Evolutionary conservation across 35 echinoderm and acorn worm species (phyloP), one percentile per base, ranked within the genome.

Genomic region (Chiridota heheva): DNA sequence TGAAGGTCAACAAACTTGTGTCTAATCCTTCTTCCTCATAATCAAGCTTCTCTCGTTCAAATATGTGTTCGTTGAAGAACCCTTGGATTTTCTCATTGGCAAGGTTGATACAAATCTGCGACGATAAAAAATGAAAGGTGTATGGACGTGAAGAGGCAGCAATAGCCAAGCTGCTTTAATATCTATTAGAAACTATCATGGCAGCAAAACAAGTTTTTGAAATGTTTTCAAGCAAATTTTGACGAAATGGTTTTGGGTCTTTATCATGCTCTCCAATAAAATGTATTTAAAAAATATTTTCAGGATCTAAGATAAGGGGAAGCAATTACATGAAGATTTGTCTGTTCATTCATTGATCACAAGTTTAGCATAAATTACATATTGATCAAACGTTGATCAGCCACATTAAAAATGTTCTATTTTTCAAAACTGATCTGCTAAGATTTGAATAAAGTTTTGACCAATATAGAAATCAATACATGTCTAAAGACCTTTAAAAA

Each of bases 1-100:
- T 98, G 63, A 85, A 98, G 57, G 81, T 78, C 47, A 98, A 87
- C 25, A 40, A 66, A 29, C 72, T 82, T 38, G 89, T 74, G 3
- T 72, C 55, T 42, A 98, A 84, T 10, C 94, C 94, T 77, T 98
- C 89, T 31, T 48, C 58, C 64, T 91, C 89, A 57, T 89, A 98
- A 6, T 98, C 95, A 25, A 84, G 78, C 44, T 89, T 90, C 49
- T 98, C 95, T 63, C 70, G 51, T 56, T 83, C 63, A 46, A 98
- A 98, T 24, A 98, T 87, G 62, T 98, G 89, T 63, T 91, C 89
- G 44, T 98, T 98, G 74, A 98, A 98, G 74, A 84, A 98, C 4
- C 86, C 70, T 70, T 98, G 95, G 10, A 98, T 34, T 68, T 91
- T 90, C 67, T 98, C 95, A 82, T 98, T 98, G 70, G 95, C 95